Conservation (phyloP, 1,140 invertebrate species). For the Brachionus calyciflorus region DNA sequence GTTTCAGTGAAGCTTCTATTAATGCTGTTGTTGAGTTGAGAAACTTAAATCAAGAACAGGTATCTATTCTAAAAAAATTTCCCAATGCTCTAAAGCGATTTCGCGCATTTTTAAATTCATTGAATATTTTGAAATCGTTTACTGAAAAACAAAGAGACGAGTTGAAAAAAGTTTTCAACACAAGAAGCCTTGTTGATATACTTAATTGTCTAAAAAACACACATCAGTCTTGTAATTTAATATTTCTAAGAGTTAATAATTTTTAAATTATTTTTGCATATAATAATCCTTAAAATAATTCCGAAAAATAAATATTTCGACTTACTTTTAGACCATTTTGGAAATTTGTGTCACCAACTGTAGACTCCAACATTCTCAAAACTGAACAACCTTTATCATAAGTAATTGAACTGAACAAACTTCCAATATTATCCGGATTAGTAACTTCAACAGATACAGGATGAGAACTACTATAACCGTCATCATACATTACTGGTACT, state of each 20-base stretch:
- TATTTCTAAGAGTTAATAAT: no score
- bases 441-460: slow-evolving; percentile 8
- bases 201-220: no score
- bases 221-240: no score
- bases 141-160: no score
- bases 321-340: slow-evolving; percentile 36
- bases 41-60: not conserved
- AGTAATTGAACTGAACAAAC: slow-evolving; percentile 89
- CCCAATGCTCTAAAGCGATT: not conserved
- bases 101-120: not conserved
- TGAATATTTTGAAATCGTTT: not conserved
- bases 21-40: not conserved
- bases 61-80: not conserved
- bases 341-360: not conserved
- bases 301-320: no score
- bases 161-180: no score
- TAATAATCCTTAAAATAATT: no score
- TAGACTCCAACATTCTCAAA: slow-evolving; percentile 39
- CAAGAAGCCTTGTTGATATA: no score
- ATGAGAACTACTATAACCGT: slow-evolving; percentile 43
- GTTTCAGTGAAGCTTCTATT: no score
- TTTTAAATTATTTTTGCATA: no score
- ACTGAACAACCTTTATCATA: slow-evolving; percentile 66
- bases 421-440: slow-evolving; percentile 70
- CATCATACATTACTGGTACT: slow-evolving; percentile 36